Base-by-base conservation (phyloP, 2,888 invertebrate genomes). In the Drosophila affinis region DNA sequence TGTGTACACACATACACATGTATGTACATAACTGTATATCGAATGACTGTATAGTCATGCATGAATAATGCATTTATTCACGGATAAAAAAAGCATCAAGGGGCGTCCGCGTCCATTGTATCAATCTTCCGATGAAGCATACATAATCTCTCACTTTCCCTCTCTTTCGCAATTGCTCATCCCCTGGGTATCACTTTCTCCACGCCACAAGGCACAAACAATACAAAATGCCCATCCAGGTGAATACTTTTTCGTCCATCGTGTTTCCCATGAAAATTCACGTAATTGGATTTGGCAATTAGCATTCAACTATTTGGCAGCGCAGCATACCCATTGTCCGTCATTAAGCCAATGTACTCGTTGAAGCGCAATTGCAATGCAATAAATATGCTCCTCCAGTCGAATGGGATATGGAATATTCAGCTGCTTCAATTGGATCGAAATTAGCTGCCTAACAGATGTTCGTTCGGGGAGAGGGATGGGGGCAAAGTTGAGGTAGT, bases 231-330 rank as follows among this genome's bases (percentile, higher is more conserved):
- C 27, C n/a, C 17, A 24, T 21, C 44, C 54, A 59, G 60, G 71
- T 72, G 61, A 48, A 29, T 46, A 21, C 17, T 18, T 45, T 65
- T 49, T 47, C 34, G 0, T 18, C 18, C 2, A 21, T 21, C 24
- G 5, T 21, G 45, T 65, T 49, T 47, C 45, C 18, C 34, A 39
- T 67, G 32, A 46, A 65, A 67, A 56, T 60, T 55, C 61, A 55
- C 77, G 62, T 70, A 75, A 78, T 75, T 78, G 59, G 59, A 73
- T 73, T 77, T 61, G 58, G 53, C 67, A 78, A 71, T 77, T 75
- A 64, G 62, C 57, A 74, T 77, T 65, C 69, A 51, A 57, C 58
- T 62, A 44, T 47, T 62, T 77, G 14, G 10, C 72, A 46, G 32
- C 32, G 29, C 32, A 55, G 29, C 27, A 51, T 48, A 54, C 55